Base-by-base conservation (phyloP, 2,113 vertebrate genomes). In the Dasyprocta punctata region DNA sequence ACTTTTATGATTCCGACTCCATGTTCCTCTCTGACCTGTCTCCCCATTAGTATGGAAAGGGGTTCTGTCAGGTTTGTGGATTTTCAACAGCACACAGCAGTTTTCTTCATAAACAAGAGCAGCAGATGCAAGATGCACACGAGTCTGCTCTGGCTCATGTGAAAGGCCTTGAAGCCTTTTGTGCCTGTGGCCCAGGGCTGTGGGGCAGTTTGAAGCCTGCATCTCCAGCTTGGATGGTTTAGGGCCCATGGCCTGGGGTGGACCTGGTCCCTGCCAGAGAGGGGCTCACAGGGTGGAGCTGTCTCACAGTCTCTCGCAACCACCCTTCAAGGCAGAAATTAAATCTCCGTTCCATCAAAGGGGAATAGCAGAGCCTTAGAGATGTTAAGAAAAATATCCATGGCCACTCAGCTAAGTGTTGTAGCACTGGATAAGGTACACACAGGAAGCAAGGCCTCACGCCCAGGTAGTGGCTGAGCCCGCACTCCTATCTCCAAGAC, bases 251-350 rank as follows among this genome's bases (percentile, higher is more conserved):
- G 81, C n/a, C 90, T 90, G 28, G 61, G 44, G 33, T 36, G 16
- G n/a, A 38, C 36, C 60, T 11, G 7, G 30, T 10, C 13, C 11
- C 60, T 63, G 12, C 30, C 0, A 8, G 20, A 85, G 86, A 44
- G 44, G 3, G 2, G 44, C 2, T 85, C 44, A 44, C 24, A 83
- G 20, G 9, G 8, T 1, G 38, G 26, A 28, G 73, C 33, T 0
- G 49, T 11, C 38, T 58, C 5, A 22, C n/a, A 30, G 49, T 78
- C 44, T 86, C 92, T 93, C 82, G 78, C n/a, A 61, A 33, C 10
- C 38, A 44, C 20, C 12, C 11, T 1, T 1, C 54, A 67, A 36
- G 58, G 63, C 16, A 86, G 71, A n/a, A 10, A 24, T 38, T 94
- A 44, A 38, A 26, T 54, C 17, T 49, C 36, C 24, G 4, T 67